phyloP scores from a whole-genome alignment of 2,113 vertebrate genomes.

The Dicaeum eximium region DNA sequence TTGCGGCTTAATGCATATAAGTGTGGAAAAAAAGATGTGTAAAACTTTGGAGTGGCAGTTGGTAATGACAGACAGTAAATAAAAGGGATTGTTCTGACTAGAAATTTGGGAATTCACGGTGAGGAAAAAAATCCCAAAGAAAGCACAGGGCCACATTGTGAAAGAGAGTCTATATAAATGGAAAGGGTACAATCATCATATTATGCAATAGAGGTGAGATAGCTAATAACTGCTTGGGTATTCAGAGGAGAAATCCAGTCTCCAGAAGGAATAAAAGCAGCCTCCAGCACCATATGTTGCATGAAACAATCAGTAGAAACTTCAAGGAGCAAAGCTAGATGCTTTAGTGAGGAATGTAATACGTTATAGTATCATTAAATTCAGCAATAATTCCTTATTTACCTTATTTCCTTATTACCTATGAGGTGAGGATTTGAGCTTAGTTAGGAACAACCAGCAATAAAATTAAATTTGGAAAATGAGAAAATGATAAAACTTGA shows the following conservation, averaged over 20 bases:
- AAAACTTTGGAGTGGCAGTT: constrained; percentile 19
- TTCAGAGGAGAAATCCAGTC: not conserved
- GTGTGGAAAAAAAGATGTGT: not conserved
- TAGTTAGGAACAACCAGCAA: not conserved
- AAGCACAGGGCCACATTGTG: not conserved
- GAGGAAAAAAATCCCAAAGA: not conserved
- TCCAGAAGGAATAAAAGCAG: not conserved
- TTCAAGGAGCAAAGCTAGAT: not conserved
- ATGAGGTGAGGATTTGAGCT: not conserved
- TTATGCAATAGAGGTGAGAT: not conserved
- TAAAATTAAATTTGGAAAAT: not conserved
- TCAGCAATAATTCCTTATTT: not conserved
- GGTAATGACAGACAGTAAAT: constrained; percentile 25
- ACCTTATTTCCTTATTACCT: not conserved
- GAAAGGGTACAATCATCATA: not conserved
- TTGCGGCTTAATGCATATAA: constrained; percentile 14
- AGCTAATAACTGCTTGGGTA: not conserved
- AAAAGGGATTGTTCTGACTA: not conserved
- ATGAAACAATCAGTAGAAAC: not conserved
- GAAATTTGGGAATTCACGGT: not conserved
- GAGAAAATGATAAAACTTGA: not conserved
- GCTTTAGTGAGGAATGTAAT: not conserved
- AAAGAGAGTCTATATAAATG: not conserved
- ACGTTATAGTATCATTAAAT: not conserved
- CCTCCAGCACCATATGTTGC: not conserved